A percentile compares a stretch with the other conserved stretches of the same genome.
Conservation (phyloP, 2,888 invertebrate genomes). For the Agriopis marginaria region DNA sequence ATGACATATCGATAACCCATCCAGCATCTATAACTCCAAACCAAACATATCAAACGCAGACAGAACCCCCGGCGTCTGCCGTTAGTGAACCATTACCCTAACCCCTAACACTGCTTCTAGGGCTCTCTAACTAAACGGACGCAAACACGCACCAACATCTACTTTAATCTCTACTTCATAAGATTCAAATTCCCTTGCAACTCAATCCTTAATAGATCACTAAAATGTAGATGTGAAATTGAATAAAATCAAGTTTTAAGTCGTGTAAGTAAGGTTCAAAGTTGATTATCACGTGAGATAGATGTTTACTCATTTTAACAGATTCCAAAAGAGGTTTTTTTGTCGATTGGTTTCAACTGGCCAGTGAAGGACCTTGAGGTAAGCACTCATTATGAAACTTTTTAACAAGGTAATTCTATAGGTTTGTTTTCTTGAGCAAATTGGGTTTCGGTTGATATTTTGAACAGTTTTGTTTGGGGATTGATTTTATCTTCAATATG, state of each 20-base stretch:
- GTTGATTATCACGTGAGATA: background rate
- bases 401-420: constrained; percentile 46
- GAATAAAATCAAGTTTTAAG: background rate
- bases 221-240: constrained; percentile 2
- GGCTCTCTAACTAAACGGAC: constrained; percentile 54
- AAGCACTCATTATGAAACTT: constrained; percentile 47
- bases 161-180: constrained; percentile 45
- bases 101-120: constrained; percentile 52
- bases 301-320: constrained; percentile 49
- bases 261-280: background rate
- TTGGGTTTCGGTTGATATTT: constrained; percentile 41
- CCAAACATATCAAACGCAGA: constrained; percentile 72
- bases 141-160: constrained; percentile 40
- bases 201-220: constrained; percentile 4
- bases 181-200: constrained; percentile 15
- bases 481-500: background rate
- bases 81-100: constrained; percentile 79
- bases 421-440: constrained; percentile 40
- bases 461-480: constrained; percentile 26
- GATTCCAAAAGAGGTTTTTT: constrained; percentile 63
- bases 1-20: constrained; percentile 30
- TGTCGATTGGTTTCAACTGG: constrained; percentile 66
- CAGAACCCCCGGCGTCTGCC: constrained; percentile 65
- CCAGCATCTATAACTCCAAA: constrained; percentile 44
- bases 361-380: constrained; percentile 52